Evolutionary conservation across 2,113 vertebrate species (phyloP), one percentile per base, ranked within the genome.

Genomic region (Condylura cristata): DNA sequence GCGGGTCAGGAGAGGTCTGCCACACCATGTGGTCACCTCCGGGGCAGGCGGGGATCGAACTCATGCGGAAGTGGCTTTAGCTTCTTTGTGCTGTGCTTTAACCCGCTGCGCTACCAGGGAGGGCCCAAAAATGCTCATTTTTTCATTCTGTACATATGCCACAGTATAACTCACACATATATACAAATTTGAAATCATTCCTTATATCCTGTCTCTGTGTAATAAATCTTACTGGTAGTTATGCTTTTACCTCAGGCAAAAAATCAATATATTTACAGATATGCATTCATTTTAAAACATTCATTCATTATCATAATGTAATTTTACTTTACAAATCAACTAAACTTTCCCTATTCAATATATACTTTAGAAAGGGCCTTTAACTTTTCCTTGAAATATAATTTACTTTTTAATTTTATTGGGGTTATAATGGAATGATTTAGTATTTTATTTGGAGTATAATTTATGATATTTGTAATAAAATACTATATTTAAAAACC

Each of bases 251-350:
- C 9, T 86, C 48, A 78, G 20, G 14, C 75, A 44, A 86, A 79
- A 80, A 78, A 60, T 60, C 46, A 61, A 17, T 37, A n/a, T 30
- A 53, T 16, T 95, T 11, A 22, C 6, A 95, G 34, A 4, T 24
- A 46, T 65, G 5, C 44, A 26, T 58, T 26, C 48, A 48, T 34
- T 20, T 78, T 63, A 44, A 34, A 87, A 65, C 26, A 51, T 48
- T 44, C 44, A 41, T 26, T 60, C 17, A 65, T 89, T 56, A 58
- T 37, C 10, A 26, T 24, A 83, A 48, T 32, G 12, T 51, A 72
- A 79, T 78, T 86, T 81, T 86, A 56, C 17, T 86, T 86, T 22
- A 76, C 16, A 87, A 84, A 80, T 46, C 46, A 72, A 84, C 53
- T 32, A 81, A 82, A 3, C 20, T 72, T 79, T 79, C 6, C 17